Conservation (phyloP, 2,888 invertebrate species). For the Drosophila anceps region DNA sequence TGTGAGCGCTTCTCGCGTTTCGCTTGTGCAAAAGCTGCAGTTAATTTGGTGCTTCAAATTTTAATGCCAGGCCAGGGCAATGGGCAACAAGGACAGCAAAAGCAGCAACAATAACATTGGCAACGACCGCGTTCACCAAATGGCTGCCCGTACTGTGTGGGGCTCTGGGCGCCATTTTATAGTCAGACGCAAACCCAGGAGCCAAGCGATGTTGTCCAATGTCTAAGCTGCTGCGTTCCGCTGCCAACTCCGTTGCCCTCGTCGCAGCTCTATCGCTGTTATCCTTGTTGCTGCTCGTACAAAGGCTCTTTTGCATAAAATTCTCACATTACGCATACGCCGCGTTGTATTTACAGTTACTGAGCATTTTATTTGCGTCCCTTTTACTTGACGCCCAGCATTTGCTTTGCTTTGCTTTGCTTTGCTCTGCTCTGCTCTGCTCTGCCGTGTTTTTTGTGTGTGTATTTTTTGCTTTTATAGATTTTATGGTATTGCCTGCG, state of each 20-base stretch:
- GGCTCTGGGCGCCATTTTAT: conserved; percentile 74
- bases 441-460: conserved; percentile 45
- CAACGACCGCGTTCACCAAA: conserved; percentile 66
- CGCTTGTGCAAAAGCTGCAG: conserved; percentile 76
- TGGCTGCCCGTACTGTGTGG: conserved; percentile 53
- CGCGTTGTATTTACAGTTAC: conserved; percentile 79
- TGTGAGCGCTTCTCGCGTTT: conserved; percentile 68
- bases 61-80: conserved; percentile 65
- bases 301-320: conserved; percentile 75
- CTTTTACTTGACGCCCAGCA: conserved; percentile 46
- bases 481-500: conserved; percentile 63
- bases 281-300: conserved; percentile 36
- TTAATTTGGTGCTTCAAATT: conserved; percentile 82
- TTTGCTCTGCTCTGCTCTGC: too few species aligned
- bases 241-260: background rate
- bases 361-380: conserved; percentile 74
- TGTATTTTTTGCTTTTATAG: conserved; percentile 69
- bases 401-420: conserved; percentile 53
- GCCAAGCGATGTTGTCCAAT: conserved; percentile 59
- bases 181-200: conserved; percentile 64
- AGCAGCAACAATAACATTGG: conserved; percentile 52
- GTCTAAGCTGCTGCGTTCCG: conserved; percentile 49
- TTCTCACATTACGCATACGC: conserved; percentile 80
- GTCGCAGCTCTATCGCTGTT: conserved; percentile 12
- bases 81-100: conserved; percentile 45